Percentiles rank a stretch among this genome's conserved stretches.
phyloP scores from a whole-genome alignment of 2,888 invertebrate species.

The Ferdinandea cuprea region DNA sequence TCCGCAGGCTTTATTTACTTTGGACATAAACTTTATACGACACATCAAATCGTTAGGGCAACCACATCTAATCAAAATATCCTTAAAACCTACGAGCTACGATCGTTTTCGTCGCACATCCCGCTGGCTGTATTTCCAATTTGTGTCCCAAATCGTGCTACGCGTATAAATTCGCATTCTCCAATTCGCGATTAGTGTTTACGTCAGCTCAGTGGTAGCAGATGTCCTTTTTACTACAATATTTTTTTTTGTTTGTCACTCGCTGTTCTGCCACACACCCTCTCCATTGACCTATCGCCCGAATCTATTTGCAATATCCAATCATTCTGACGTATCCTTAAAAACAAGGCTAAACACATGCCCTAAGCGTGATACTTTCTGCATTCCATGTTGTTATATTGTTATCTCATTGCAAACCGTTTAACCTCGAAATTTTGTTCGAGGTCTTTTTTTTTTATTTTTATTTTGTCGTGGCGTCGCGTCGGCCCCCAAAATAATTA shows the following conservation, averaged over 20 bases:
- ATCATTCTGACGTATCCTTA: conserved; percentile 42
- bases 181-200: conserved; percentile 44
- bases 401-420: conserved; percentile 9
- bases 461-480: neutral
- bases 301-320: conserved; percentile 57
- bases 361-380: neutral
- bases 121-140: conserved; percentile 53
- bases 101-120: conserved; percentile 9
- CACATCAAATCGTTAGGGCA: conserved; percentile 38
- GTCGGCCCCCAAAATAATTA: conserved; percentile 16
- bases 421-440: conserved; percentile 9
- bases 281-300: conserved; percentile 10
- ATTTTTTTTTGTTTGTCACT: neutral
- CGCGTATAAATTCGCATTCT: conserved; percentile 45
- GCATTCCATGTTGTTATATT: conserved; percentile 3
- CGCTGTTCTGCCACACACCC: neutral
- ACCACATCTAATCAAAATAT: conserved; percentile 46
- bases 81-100: neutral
- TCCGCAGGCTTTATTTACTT: neutral
- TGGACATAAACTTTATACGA: conserved; percentile 10
- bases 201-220: conserved; percentile 9
- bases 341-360: conserved; percentile 23
- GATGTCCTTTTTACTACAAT: conserved; percentile 25
- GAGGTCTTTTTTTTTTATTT: neutral
- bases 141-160: conserved; percentile 59